Base-by-base conservation (phyloP, 2,113 vertebrate genomes). In the Nibea coibor region DNA sequence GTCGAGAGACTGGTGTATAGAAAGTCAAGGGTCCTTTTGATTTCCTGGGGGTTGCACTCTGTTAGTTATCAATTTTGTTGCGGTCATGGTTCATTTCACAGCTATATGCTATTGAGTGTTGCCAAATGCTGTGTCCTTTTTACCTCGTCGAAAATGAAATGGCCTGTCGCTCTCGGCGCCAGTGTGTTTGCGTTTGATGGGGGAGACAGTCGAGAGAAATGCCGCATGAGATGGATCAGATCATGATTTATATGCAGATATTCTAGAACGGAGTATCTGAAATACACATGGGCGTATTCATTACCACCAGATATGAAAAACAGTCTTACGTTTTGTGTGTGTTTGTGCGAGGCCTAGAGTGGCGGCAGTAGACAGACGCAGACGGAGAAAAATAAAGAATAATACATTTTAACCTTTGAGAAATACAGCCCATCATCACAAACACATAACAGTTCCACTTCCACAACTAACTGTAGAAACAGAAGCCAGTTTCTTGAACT, bases 41-140 rank as follows among this genome's bases (percentile, higher is more conserved):
- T 93, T 92, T 90, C 81, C 79, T 74, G 42, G 63, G 63, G 83
- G 86, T 90, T 22, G 19, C 10, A 43, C 84, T 91, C 75, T 89
- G 85, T 88, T 89, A 87, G 80, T 76, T 91, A 86, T 88, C 86
- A 86, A 80, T 86, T 92, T 90, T 86, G 76, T 79, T 78, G 80
- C 66, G 15, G 75, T 64, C 80, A 78, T 50, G 73, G 88, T 84
- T 90, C 80, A 89, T 91, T 91, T 91, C 85, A 89, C 75, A 72
- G 77, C 73, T 90, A 58, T 79, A 76, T 84, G 78, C 89, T 69
- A 68, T 78, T 85, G 85, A 87, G 68, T 84, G 86, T 72, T 64
- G 61, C 87, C 81, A 88, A 89, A 86, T 82, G 71, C 79, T 75
- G 72, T 88, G 82, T 84, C 74, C 72, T 83, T 87, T 39, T 86